These are phyloP conservation scores for Pipra filicauda DNA, from an alignment of 2,113 vertebrate species.

Conservation along the genomic window DNA sequence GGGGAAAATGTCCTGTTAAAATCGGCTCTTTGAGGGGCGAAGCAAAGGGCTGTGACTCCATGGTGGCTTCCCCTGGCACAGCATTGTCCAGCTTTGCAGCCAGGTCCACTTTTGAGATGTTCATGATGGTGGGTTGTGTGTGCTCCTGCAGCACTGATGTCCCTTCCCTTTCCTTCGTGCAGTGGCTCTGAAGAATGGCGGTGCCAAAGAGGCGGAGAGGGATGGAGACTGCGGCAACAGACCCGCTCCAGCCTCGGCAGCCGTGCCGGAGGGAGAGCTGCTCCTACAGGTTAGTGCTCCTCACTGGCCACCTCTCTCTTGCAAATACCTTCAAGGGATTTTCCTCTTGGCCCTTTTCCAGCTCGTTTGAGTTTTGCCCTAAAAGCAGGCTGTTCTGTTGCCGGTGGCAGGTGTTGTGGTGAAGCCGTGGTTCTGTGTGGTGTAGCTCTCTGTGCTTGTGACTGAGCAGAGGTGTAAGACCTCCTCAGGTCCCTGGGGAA, in stretches of 20 bases:
- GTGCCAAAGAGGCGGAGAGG: not conserved
- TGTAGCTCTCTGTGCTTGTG: not conserved
- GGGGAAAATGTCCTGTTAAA: not conserved
- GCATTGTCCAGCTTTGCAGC: not conserved
- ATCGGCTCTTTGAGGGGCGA: rapidly evolving
- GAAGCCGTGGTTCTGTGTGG: not conserved
- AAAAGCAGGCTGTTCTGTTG: not conserved
- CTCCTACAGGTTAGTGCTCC: conserved; percentile 75
- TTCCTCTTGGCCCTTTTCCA: not conserved
- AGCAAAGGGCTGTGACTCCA: not conserved
- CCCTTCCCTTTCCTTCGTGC: not conserved
- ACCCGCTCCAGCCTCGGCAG: not conserved
- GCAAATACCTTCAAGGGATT: not conserved
- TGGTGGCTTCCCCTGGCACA: not conserved
- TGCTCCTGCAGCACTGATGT: conserved; percentile 44
- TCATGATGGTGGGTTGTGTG: not conserved
- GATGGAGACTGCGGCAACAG: not conserved
- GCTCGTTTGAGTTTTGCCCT: not conserved
- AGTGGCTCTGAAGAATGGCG: conserved; percentile 70
- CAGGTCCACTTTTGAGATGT: not conserved
- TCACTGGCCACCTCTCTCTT: not conserved
- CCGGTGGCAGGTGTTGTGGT: not conserved
- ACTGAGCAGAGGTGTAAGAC: not conserved
- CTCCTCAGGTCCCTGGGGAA: not conserved
- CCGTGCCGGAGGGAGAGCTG: conserved; percentile 73